phyloP scores from a whole-genome alignment of 2,888 invertebrate genomes.

The Amaurobius ferox region DNA sequence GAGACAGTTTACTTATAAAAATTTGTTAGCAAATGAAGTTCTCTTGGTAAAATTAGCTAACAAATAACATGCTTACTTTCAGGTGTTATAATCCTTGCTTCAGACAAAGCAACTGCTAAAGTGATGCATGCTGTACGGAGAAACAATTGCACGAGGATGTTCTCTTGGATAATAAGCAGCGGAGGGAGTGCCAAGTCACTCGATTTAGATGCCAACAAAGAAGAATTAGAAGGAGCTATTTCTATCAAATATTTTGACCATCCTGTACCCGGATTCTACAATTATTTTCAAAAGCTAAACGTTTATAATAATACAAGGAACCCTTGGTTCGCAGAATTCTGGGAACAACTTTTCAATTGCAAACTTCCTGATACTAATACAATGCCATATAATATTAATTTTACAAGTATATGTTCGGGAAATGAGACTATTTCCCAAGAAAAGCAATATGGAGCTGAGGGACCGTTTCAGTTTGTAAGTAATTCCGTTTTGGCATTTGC shows the following conservation, averaged over 20 bases:
- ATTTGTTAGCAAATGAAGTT: too few relatives aligned
- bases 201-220: constrained; percentile 91
- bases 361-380: constrained; percentile 83
- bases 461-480: constrained; percentile 96
- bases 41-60: too few relatives aligned
- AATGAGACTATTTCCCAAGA: constrained; percentile 85
- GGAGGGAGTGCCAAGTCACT: constrained; percentile 93
- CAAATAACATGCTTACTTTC: too few relatives aligned
- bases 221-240: constrained; percentile 94
- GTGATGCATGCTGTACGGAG: constrained; percentile 94
- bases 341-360: constrained; percentile 95
- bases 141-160: constrained; percentile 90
- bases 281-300: constrained; percentile 89
- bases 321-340: constrained; percentile 97
- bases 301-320: constrained; percentile 92
- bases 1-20: too few relatives aligned
- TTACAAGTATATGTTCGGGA: constrained; percentile 85
- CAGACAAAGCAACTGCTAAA: constrained; percentile 97
- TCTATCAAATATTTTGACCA: constrained; percentile 96
- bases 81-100: constrained; percentile 97
- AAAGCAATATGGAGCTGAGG: constrained; percentile 88
- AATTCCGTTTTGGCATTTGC: constrained; percentile 97
- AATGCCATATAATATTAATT: constrained; percentile 89
- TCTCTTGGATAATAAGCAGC: constrained; percentile 97
- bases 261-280: constrained; percentile 90